A percentile compares a stretch with the other conserved stretches of the same genome.
Conservation (phyloP, 1,140 invertebrate genomes). For the Drosophila baimaii region DNA sequence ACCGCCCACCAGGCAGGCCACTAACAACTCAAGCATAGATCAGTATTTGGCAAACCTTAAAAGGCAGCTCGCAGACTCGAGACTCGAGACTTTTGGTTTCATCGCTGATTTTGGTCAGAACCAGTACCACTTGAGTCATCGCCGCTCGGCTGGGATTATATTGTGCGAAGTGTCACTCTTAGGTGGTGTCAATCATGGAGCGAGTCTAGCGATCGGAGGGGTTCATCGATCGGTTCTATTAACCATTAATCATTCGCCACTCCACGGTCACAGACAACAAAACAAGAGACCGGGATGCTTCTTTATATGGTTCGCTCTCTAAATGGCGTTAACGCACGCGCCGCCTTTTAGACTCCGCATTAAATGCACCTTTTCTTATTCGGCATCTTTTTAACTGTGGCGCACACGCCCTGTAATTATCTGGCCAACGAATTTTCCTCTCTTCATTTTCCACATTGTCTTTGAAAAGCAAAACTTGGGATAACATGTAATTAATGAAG, state of each 20-base stretch:
- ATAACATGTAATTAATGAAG: slow-evolving; percentile 69
- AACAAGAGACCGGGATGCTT: slow-evolving; percentile 31
- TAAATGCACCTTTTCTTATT: slow-evolving; percentile 53
- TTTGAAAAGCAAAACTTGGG: slow-evolving; percentile 36
- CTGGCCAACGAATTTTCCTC: slow-evolving; percentile 31
- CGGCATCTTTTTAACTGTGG: slow-evolving; percentile 21
- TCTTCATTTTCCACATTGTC: slow-evolving; percentile 27
- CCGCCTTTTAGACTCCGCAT: slow-evolving; percentile 14
- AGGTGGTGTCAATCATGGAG: slow-evolving; percentile 35
- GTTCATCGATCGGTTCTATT: slow-evolving; percentile 40
- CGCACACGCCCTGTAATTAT: slow-evolving; percentile 58
- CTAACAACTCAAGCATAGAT: slow-evolving; percentile 27
- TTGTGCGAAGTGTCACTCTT: slow-evolving; percentile 49
- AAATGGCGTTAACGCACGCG: slow-evolving; percentile 63
- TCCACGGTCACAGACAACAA: slow-evolving; percentile 57
- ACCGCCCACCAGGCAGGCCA: slow-evolving; percentile 48
- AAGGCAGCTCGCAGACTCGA: slow-evolving; percentile 20
- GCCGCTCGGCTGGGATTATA: slow-evolving; percentile 18
- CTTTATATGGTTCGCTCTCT: slow-evolving; percentile 57
- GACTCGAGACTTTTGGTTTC: slow-evolving; percentile 27
- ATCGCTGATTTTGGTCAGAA: slow-evolving; percentile 49
- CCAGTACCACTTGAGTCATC: slow-evolving; percentile 59
- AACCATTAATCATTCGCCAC: slow-evolving; percentile 67
- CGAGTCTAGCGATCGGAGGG: slow-evolving; percentile 14
- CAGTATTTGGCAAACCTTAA: slow-evolving; percentile 42